phyloP scores from a whole-genome alignment of 2,113 vertebrate genomes.

The Trogon surrucura region DNA sequence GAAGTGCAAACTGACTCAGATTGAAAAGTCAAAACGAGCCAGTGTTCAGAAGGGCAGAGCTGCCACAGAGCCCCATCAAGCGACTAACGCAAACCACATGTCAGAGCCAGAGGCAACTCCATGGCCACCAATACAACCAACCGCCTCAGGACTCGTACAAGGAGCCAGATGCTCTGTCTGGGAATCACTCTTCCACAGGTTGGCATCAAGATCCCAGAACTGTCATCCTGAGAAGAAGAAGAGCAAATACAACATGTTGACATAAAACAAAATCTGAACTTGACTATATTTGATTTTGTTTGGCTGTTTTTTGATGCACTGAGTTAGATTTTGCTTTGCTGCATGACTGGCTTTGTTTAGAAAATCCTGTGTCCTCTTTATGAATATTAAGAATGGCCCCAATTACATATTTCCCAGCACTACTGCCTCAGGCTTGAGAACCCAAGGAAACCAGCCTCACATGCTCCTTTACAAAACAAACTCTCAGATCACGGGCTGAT shows the following conservation, averaged over 20 bases:
- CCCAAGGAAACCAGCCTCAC: background rate
- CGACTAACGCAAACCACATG: constrained; percentile 37
- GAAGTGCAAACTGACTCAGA: background rate
- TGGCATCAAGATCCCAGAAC: constrained; percentile 56
- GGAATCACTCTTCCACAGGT: constrained; percentile 48
- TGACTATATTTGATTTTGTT: background rate
- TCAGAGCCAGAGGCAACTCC: constrained; percentile 45
- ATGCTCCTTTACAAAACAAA: constrained; percentile 56
- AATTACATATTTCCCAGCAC: constrained; percentile 32
- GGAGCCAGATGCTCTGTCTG: constrained; percentile 70
- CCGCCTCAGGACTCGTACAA: constrained; percentile 48
- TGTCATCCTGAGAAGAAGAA: constrained; percentile 51
- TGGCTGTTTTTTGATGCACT: background rate
- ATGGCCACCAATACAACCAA: background rate
- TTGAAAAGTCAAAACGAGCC: constrained; percentile 12
- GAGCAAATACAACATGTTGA: background rate
- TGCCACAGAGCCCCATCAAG: background rate
- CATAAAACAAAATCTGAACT: constrained; percentile 30
- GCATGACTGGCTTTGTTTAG: background rate
- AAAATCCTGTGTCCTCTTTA: background rate
- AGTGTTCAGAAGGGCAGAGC: constrained; percentile 15
- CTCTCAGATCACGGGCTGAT: constrained; percentile 34
- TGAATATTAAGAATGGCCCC: background rate
- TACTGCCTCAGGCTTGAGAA: constrained; percentile 41
- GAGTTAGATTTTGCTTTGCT: constrained; percentile 8